A percentile compares a stretch with the other conserved stretches of the same genome.
phyloP scores from a whole-genome alignment of 2,888 invertebrate genomes.

The Oscheius sp. region DNA sequence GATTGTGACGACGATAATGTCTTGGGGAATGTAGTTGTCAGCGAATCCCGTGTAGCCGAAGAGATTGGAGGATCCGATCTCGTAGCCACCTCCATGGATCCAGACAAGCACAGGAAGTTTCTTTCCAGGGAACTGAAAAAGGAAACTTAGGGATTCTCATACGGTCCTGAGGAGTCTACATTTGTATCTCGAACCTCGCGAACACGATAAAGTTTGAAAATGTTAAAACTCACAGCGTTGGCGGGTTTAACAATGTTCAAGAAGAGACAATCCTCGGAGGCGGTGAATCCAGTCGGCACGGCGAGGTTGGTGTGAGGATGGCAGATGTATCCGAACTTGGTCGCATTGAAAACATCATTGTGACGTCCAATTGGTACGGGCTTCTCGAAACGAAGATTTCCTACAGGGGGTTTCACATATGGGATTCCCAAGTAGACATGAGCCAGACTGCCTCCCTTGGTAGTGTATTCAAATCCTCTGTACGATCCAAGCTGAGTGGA shows the following conservation, averaged over 20 bases:
- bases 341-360: slow-evolving; percentile 61
- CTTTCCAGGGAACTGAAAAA: background rate
- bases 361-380: slow-evolving; percentile 59
- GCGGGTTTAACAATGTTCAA: slow-evolving; percentile 83
- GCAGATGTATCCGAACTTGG: slow-evolving; percentile 54
- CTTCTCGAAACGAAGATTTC: slow-evolving; percentile 61
- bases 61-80: slow-evolving; percentile 79
- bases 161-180: too few relatives aligned
- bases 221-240: slow-evolving; percentile 7
- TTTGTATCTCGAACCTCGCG: too few relatives aligned
- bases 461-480: slow-evolving; percentile 49
- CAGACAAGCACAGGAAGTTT: slow-evolving; percentile 88
- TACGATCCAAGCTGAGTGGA: slow-evolving; percentile 54
- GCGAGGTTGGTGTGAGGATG: slow-evolving; percentile 49
- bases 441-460: slow-evolving; percentile 20
- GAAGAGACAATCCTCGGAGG: slow-evolving; percentile 88
- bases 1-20: slow-evolving; percentile 31
- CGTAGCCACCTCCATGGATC: slow-evolving; percentile 93
- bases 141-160: background rate
- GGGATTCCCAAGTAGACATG: slow-evolving; percentile 61
- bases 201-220: background rate
- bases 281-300: slow-evolving; percentile 73
- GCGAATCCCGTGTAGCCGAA: slow-evolving; percentile 55
- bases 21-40: slow-evolving; percentile 30
- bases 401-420: slow-evolving; percentile 61